Evolutionary conservation across 2,888 invertebrate species (phyloP), one percentile per base, ranked within the genome.

Genomic region (Andrena praecox): DNA sequence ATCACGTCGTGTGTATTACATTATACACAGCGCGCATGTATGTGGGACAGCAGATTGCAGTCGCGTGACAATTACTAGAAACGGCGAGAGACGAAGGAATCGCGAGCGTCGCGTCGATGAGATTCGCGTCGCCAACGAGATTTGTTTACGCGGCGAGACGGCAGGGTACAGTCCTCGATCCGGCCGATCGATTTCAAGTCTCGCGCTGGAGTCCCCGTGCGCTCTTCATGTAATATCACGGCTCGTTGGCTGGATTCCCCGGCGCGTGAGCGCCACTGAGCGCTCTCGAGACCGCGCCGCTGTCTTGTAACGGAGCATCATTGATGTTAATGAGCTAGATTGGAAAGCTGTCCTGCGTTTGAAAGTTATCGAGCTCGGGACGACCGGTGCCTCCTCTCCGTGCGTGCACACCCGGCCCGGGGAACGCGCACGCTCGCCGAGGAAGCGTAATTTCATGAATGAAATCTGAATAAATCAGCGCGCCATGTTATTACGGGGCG

Each of bases 271-370:
- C 66, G 68, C 66, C 89, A 66, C 77, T 83, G 85, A 62, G 33
- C n/a, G 66, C 33, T 71, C 70, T 80, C 73, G 71, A 82, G 70
- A 6, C 20, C 66, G 42, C 35, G 63, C 62, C 62, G 63, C 73
- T 74, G 78, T 79, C 82, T 85, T 86, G 85, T 80, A 87, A 88
- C 85, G 82, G 86, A 90, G 88, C 88, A 90, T 91, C 91, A 90
- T 91, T 88, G 91, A 91, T 91, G 91, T 91, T 91, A 92, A 91
- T 92, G 90, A 92, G 90, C 89, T 91, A 89, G 90, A 91, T 91
- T 91, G 91, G 91, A 91, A 92, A 91, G 91, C 91, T 91, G 90
- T 91, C 90, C 88, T 85, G 86, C 87, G 84, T 89, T 90, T 89
- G 90, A 89, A 91, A 91, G 89, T 91, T 91, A 91, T 91, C 82